Conservation (phyloP, 1,140 invertebrate genomes). For the Meloidogyne exigua region DNA sequence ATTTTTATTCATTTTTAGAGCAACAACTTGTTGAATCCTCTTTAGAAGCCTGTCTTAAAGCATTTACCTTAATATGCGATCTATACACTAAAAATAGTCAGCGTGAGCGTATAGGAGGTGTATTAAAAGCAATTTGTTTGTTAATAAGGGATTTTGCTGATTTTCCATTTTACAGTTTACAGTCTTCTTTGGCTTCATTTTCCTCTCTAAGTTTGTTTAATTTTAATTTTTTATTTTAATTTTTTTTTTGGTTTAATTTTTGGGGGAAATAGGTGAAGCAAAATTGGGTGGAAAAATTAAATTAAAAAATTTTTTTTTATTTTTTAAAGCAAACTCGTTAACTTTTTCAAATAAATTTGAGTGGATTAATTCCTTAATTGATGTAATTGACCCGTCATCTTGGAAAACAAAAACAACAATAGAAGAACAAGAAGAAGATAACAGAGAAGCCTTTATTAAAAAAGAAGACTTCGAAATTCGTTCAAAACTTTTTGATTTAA, state of each 20-base stretch:
- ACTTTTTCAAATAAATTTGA: conserved; percentile 26
- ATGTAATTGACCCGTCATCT: conserved; percentile 36
- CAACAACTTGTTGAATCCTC: conserved; percentile 56
- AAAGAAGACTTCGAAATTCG: conserved; percentile 48
- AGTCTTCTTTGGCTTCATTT: neutral
- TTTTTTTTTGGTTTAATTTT: neutral
- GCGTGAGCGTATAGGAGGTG: conserved; percentile 33
- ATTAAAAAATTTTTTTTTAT: conserved; percentile 7
- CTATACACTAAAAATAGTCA: conserved; percentile 46
- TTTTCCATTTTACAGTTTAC: conserved; percentile 56
- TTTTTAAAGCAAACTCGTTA: conserved; percentile 32
- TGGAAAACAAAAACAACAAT: conserved; percentile 18
- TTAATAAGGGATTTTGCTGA: conserved; percentile 56
- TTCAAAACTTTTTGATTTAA: conserved; percentile 46
- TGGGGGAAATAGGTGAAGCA: neutral
- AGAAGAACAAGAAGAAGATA: too few relatives aligned
- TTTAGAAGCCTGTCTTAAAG: conserved; percentile 46
- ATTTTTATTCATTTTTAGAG: conserved; percentile 42
- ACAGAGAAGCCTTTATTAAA: neutral
- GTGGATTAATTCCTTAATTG: conserved; percentile 37
- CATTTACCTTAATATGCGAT: conserved; percentile 43
- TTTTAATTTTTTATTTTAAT: conserved; percentile 1
- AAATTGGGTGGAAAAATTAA: too few relatives aligned
- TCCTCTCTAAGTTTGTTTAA: neutral
- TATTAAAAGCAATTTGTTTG: conserved; percentile 40